phyloP scores from a whole-genome alignment of 2,888 invertebrate genomes.

The Ochropacha duplaris region DNA sequence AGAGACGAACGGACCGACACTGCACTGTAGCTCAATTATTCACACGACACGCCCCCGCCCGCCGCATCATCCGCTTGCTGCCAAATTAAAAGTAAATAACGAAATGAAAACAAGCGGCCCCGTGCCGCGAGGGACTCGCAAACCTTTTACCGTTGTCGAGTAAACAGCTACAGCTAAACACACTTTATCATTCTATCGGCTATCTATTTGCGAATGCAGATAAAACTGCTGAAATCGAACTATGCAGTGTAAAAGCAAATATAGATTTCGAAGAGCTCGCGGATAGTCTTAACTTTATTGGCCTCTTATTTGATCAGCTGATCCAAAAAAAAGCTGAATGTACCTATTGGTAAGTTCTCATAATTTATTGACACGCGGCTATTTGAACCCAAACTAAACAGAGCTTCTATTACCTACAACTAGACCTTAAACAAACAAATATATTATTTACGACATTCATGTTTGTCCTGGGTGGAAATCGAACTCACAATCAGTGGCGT shows the following conservation, averaged over 20 bases:
- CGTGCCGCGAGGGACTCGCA: constrained; percentile 76
- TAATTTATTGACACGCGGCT: too few species aligned
- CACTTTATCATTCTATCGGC: constrained; percentile 78
- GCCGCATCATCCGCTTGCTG: constrained; percentile 80
- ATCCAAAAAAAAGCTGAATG: not conserved
- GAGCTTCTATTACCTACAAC: too few species aligned
- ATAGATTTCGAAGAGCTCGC: constrained; percentile 4
- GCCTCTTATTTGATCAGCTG: not conserved
- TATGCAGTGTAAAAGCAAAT: constrained; percentile 29
- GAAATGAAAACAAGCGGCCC: constrained; percentile 79
- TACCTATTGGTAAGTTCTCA: too few species aligned
- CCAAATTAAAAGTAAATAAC: constrained; percentile 84
- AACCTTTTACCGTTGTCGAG: constrained; percentile 80
- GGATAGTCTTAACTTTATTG: not conserved
- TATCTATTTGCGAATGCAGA: constrained; percentile 71
- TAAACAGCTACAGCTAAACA: constrained; percentile 79
- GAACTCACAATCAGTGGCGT: too few species aligned
- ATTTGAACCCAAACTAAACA: too few species aligned
- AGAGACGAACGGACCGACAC: constrained; percentile 39
- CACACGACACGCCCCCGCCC: constrained; percentile 69
- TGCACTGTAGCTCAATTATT: constrained; percentile 74
- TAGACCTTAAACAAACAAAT: too few species aligned
- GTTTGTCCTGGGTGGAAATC: too few species aligned
- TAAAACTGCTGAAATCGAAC: constrained; percentile 61
- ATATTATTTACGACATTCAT: too few species aligned